phyloP scores from a whole-genome alignment of 2,113 vertebrate species.

The Herpetotheres cachinnans region DNA sequence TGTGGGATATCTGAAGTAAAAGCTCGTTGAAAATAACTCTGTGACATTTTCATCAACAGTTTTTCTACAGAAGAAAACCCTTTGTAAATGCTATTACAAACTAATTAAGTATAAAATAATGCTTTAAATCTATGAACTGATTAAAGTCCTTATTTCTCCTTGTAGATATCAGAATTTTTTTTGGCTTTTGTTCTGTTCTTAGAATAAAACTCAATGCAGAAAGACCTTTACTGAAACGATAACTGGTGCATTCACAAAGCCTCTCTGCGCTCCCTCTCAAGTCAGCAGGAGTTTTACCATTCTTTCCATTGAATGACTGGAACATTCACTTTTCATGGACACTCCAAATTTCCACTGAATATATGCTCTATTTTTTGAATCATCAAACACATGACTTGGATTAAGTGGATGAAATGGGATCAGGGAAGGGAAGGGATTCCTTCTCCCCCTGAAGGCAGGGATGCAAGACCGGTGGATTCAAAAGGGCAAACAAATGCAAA shows the following conservation, averaged over 20 bases:
- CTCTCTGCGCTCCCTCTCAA: not conserved
- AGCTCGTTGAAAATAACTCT: not conserved
- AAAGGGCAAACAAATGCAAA: not conserved
- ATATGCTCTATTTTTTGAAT: not conserved
- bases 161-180: not conserved
- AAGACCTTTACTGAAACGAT: not conserved
- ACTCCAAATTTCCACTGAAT: not conserved
- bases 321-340: not conserved
- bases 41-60: slow-evolving; percentile 57
- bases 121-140: slow-evolving; percentile 60
- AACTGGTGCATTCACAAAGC: not conserved
- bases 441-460: not conserved
- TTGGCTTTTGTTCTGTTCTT: not conserved
- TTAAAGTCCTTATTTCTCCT: slow-evolving; percentile 59
- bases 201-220: not conserved
- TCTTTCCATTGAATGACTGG: not conserved
- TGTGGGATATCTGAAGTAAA: slow-evolving; percentile 14
- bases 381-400: not conserved
- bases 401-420: not conserved
- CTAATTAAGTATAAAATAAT: slow-evolving; percentile 58
- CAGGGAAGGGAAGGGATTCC: not conserved
- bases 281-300: not conserved
- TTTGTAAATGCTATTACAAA: slow-evolving; percentile 62
- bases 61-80: not conserved
- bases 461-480: not conserved